Conservation (phyloP, 2,113 vertebrate genomes). For the Ramphastos sulfuratus region DNA sequence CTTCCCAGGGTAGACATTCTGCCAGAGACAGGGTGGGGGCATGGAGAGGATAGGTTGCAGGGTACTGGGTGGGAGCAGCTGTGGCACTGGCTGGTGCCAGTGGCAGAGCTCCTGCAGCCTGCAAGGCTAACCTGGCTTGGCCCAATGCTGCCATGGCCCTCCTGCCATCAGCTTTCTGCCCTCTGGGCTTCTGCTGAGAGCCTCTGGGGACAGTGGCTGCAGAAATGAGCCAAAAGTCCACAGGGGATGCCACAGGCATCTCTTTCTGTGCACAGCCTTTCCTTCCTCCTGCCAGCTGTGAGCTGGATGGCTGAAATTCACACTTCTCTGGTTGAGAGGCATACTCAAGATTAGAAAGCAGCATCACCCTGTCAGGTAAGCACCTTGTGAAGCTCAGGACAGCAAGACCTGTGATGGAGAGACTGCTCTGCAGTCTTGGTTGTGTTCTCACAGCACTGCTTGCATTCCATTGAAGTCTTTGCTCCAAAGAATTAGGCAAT, state of each 20-base stretch:
- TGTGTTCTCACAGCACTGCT: background rate
- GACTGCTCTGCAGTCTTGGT: background rate
- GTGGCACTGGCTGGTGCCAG: rapidly evolving
- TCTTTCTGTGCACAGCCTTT: background rate
- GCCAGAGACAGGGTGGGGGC: rapidly evolving
- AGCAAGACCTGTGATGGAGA: background rate
- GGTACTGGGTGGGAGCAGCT: rapidly evolving
- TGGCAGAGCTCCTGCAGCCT: background rate
- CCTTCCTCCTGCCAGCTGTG: background rate
- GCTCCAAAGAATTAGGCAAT: background rate
- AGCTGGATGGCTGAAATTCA: background rate
- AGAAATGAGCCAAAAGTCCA: background rate
- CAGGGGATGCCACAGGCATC: rapidly evolving
- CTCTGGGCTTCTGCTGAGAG: background rate
- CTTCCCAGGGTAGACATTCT: rapidly evolving
- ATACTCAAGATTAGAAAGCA: background rate
- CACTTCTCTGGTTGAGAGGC: rapidly evolving
- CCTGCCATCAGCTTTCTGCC: rapidly evolving
- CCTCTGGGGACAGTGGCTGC: background rate
- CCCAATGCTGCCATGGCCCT: background rate
- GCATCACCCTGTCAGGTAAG: rapidly evolving
- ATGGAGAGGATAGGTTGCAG: rapidly evolving
- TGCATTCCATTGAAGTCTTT: background rate
- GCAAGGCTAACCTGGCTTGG: background rate
- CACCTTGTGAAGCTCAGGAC: background rate